Base-by-base conservation (phyloP, 2,797 vertebrate genomes). In the Hemitrygon akajei region DNA sequence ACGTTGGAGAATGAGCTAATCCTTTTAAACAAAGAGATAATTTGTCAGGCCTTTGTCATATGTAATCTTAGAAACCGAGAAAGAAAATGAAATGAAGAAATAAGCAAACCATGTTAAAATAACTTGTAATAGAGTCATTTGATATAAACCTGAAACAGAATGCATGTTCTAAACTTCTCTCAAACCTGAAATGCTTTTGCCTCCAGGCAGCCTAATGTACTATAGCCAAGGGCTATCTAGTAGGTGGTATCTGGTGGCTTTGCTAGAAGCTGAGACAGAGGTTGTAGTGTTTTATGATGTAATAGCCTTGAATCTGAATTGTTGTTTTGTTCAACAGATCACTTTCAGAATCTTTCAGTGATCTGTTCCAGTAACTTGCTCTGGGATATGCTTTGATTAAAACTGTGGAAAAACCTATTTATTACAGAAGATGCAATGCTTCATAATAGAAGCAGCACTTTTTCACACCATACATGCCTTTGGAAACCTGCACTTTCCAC, bases 11-110 rank as follows among this genome's bases (percentile, higher is more conserved):
- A 69, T 34, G 87, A 71, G n/a, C n/a, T 25, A 91, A 34, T 69
- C 66, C 69, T 34, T 69, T 69, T 40, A 22, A 71, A 91, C n/a
- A 91, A 91, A 58, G 47, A 66, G 30, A 71, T 66, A 37, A 91
- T 69, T 89, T 89, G 60, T 11, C 82, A 86, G n/a, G 3, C 56
- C 47, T 71, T 37, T 12, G 25, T 30, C 56, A 58, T 30, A 12
- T 69, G n/a, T 25, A 91, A 91, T 69, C 37, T 66, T 91, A 91
- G 87, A n/a, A 91, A 91, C 11, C 37, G 87, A 69, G 86, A 89
- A 69, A 91, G 79, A 66, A 69, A 86, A 47, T 66, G 63, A 9
- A 40, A 66, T 10, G 22, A 91, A 69, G 63, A 10, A 71, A 69
- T 22, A 37, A 91, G 69, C 34, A 91, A 91, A 69, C 63, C 47